These are phyloP conservation scores for Rissa tridactyla DNA, from an alignment of 2,113 vertebrate genomes.

Conservation along the genomic window DNA sequence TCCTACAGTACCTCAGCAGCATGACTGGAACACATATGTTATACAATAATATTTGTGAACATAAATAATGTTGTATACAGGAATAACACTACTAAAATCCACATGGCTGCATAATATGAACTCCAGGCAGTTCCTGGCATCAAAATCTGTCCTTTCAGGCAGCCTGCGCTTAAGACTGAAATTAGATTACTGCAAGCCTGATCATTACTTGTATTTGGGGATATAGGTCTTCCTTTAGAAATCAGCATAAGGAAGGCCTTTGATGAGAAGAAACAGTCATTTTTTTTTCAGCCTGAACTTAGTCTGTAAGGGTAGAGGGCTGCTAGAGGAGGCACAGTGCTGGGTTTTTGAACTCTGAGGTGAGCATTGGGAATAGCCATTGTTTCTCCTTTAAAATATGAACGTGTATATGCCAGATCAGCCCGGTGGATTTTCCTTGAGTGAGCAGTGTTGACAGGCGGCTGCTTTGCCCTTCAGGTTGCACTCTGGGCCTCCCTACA, in stretches of 20 bases:
- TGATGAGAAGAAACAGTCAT: not conserved
- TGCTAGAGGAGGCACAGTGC: not conserved
- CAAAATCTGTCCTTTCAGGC: not conserved
- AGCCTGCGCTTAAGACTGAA: not conserved
- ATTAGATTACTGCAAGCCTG: not conserved
- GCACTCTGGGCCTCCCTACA: not conserved
- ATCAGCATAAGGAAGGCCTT: not conserved
- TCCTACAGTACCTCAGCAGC: not conserved
- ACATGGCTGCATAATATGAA: not conserved
- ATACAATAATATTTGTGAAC: not conserved
- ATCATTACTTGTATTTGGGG: not conserved
- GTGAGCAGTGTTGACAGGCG: not conserved
- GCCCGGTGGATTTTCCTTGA: not conserved
- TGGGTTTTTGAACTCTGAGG: not conserved
- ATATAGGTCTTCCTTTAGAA: not conserved
- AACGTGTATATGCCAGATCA: not conserved
- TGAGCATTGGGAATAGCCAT: not conserved
- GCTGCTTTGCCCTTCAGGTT: not conserved
- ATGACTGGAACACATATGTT: not conserved
- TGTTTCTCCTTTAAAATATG: not conserved
- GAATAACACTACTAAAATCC: not conserved
- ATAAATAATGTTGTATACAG: not conserved
- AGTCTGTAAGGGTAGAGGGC: not conserved
- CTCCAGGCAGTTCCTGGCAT: not conserved
- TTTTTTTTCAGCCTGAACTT: not conserved